Evolutionary conservation across 2,797 vertebrate genomes (phyloP), one percentile per base, ranked within the genome.

Genomic region (Synanceia verrucosa): DNA sequence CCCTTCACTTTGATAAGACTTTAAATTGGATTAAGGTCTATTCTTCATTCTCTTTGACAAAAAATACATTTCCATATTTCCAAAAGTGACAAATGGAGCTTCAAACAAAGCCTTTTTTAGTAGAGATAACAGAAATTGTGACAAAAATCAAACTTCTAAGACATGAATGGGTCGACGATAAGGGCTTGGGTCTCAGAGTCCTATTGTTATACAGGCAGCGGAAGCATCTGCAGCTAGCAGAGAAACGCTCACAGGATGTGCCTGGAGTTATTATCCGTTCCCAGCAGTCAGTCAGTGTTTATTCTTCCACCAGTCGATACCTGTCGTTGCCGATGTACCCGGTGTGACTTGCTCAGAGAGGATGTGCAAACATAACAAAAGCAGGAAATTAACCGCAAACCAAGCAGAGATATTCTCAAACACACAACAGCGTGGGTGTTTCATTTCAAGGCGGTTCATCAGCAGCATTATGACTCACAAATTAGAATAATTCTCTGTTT

Each of bases 21-120:
- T 82, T 64, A 78, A 76, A 91, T 89, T 87, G 75, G 80, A 89
- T 89, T 84, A 86, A 59, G 43, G 63, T 78, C 31, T 61, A 64
- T 73, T 55, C 55, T 73, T 62, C 61, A 33, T 74, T 75, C 65
- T 70, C 66, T 70, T 68, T 81, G 59, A 72, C 51, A 81, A 85
- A 64, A 87, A 86, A 72, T 70, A 51, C 65, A 78, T 87, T 82
- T 89, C 68, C 79, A 84, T 85, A 80, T 89, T 79, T 72, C 52
- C 65, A 71, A 28, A 77, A 70, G 64, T 53, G 75, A 79, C 79
- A 65, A 70, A 78, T n/a, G 23, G 68, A 74, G n/a, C 46, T 12
- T 28, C 18, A 8, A 18, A 65, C 52, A 61, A 80, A 72, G 41
- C 59, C 26, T 68, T 39, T 76, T 43, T 66, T 34, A 37, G 14